Conservation (phyloP, 2,797 vertebrate species). For the Sebastes hubbsi region DNA sequence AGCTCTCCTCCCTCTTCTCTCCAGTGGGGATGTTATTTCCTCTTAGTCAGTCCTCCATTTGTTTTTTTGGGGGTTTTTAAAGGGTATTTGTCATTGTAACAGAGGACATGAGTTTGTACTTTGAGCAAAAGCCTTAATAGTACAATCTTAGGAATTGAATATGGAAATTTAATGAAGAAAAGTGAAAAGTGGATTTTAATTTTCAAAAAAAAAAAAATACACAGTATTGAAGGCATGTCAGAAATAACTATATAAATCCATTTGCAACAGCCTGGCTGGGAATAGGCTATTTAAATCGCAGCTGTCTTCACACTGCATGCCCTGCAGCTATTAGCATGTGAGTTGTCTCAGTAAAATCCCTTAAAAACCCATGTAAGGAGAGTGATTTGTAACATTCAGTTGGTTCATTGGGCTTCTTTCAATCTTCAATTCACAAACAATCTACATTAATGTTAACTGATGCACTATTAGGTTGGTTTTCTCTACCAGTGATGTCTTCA, state of each 20-base stretch:
- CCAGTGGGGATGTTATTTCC: constrained; percentile 3
- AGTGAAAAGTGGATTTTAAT: not conserved
- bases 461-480: not conserved
- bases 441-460: not conserved
- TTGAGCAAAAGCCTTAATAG: not conserved
- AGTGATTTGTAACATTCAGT: constrained; percentile 2
- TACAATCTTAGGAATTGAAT: not conserved
- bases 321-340: constrained; percentile 5
- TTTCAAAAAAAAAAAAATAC: not conserved
- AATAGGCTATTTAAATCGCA: constrained; percentile 36
- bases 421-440: not conserved
- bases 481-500: not conserved
- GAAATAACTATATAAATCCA: constrained; percentile 1
- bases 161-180: not conserved
- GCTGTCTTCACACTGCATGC: constrained; percentile 19
- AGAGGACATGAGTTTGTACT: not conserved
- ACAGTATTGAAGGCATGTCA: not conserved
- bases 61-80: not conserved
- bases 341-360: constrained; percentile 6
- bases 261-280: constrained; percentile 12
- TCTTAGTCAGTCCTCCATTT: constrained; percentile 9
- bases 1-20: constrained; percentile 8
- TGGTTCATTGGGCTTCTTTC: not conserved
- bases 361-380: constrained; percentile 10
- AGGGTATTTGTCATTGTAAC: not conserved